These are phyloP conservation scores for Lacanobia wlatinum DNA, from an alignment of 2,888 invertebrate genomes.

Conservation along the genomic window DNA sequence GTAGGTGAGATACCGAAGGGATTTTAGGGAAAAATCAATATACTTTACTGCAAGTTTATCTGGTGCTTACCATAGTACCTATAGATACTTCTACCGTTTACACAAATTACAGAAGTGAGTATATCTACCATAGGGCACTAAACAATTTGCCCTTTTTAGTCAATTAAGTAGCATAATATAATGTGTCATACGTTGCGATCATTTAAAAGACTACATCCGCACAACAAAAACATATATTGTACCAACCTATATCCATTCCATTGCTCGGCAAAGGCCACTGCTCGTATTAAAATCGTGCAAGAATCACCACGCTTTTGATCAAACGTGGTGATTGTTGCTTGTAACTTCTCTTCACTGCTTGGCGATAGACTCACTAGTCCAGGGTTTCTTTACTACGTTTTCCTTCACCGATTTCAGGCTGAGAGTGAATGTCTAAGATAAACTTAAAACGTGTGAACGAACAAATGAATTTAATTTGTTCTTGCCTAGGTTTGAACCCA, in stretches of 20 bases:
- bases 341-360: background rate
- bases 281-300: background rate
- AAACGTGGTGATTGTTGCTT: background rate
- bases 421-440: background rate
- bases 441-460: background rate
- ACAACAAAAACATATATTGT: background rate
- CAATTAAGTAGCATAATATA: slow-evolving; percentile 7
- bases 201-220: slow-evolving; percentile 5
- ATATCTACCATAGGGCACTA: background rate
- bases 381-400: background rate
- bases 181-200: slow-evolving; percentile 3
- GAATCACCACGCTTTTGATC: background rate
- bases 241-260: background rate
- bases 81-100: background rate
- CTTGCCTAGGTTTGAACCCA: background rate
- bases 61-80: too few species aligned
- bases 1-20: too few species aligned
- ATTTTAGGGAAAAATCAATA: too few species aligned
- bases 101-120: background rate
- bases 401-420: background rate
- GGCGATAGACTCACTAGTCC: background rate
- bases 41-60: too few species aligned
- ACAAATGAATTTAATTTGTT: background rate
- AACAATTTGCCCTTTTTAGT: slow-evolving; percentile 1
- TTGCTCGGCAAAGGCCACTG: background rate